Evolutionary conservation across 1,140 invertebrate genomes (phyloP).

Genomic region (Pissodes strobi): DNA sequence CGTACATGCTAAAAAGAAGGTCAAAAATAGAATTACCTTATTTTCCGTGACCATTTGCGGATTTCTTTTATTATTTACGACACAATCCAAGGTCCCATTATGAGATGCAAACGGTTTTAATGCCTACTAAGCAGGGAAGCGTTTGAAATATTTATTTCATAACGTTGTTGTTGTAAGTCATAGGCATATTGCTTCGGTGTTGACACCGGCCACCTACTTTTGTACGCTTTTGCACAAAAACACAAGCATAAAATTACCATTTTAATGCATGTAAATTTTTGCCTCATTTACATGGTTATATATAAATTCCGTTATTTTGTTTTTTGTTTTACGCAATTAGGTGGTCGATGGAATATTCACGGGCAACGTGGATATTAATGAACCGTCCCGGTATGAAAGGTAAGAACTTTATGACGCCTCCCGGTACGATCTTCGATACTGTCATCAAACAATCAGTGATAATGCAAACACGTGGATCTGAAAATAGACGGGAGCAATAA

Average conservation of each 20-base stretch:
- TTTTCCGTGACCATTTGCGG: not conserved
- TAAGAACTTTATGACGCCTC: no score
- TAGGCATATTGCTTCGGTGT: constrained; percentile 3
- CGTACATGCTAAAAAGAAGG: constrained; percentile 1
- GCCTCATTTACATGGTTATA: no score
- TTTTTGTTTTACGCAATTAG: no score
- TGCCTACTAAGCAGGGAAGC: not conserved
- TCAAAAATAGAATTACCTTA: not conserved
- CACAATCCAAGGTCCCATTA: constrained; percentile 9
- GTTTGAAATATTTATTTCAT: not conserved
- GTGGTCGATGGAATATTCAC: no score
- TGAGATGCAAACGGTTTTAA: constrained; percentile 3
- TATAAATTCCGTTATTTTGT: no score
- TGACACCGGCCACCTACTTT: not conserved
- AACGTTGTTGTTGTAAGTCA: not conserved
- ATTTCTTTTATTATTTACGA: constrained; percentile 7
- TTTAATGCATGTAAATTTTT: no score
- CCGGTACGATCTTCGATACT: no score
- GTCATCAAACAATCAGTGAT: no score
- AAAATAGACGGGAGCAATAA: no score
- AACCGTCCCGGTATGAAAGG: no score
- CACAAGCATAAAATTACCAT: not conserved
- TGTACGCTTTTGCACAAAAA: not conserved
- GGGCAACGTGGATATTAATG: no score
- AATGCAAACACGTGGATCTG: no score